Evolutionary conservation across 2,888 invertebrate genomes (phyloP).

Genomic region (Drosophila flavopinicola): DNA sequence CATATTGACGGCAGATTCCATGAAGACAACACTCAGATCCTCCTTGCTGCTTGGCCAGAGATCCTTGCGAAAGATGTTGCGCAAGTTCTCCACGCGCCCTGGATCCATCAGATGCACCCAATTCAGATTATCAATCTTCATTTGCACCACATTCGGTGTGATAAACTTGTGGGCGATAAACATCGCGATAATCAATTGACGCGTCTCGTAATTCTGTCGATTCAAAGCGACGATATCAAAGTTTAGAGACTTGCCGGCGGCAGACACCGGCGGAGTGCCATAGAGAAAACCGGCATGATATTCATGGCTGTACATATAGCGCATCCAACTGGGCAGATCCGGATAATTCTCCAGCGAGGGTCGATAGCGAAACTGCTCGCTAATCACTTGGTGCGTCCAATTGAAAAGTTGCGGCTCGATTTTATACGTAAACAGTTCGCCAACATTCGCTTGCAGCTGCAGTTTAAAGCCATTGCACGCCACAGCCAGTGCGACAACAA

Average conservation of each 20-base stretch:
- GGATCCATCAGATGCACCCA: constrained; percentile 94
- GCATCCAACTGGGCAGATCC: constrained; percentile 94
- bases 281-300: constrained; percentile 92
- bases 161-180: constrained; percentile 88
- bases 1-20: constrained; percentile 93
- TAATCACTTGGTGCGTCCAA: constrained; percentile 87
- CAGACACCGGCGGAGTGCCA: constrained; percentile 90
- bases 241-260: constrained; percentile 85
- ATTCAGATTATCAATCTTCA: constrained; percentile 95
- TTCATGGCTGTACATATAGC: constrained; percentile 91
- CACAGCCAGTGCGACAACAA: constrained; percentile 15
- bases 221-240: constrained; percentile 92
- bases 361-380: constrained; percentile 86
- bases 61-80: constrained; percentile 90
- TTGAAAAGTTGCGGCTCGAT: constrained; percentile 92
- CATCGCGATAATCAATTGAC: constrained; percentile 87
- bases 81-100: constrained; percentile 89
- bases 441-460: constrained; percentile 79
- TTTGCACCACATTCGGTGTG: constrained; percentile 90
- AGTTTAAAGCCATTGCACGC: constrained; percentile 15
- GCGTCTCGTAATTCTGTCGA: constrained; percentile 91
- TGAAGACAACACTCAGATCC: constrained; percentile 92
- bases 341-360: constrained; percentile 91
- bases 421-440: constrained; percentile 91
- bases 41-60: constrained; percentile 91